Evolutionary conservation across 2,888 invertebrate genomes (phyloP), one percentile per base, ranked within the genome.

Genomic region (Aphelenchoides bicaudatus): DNA sequence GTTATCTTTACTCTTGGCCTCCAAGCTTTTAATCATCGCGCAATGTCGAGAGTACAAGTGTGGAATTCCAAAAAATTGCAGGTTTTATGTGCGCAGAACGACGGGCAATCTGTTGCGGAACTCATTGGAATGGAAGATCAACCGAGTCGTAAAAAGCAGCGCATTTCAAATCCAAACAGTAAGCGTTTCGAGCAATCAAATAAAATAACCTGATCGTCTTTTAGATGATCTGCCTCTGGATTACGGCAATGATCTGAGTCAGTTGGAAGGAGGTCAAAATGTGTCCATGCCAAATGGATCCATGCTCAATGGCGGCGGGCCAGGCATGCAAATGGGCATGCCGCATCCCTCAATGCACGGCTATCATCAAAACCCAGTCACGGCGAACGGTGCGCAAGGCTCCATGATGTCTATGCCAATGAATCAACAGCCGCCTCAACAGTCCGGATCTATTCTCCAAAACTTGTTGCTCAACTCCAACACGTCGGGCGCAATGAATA

Each of bases 401-500:
- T 10, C 25, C 8, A 43, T 43, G 43, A 25, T 43, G 10, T 43
- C 43, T 8, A 43, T 43, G 43, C 43, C 43, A n/a, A 10, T 25
- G 43, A 43, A 43, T n/a, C 21, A 10, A 6, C 43, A 43, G n/a
- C 43, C 16, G 43, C 43, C 16, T 19, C 23, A 10, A 25, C 43
- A 43, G n/a, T 25, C 43, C 23, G 10, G 52, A 5, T 59, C 56
- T 27, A 66, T 70, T 19, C 58, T 75, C 29, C 71, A 74, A 58
- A 75, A 75, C 51, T 59, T 75, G 19, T 59, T 75, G n/a, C 70
- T 75, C 58, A 68, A 48, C 28, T 29, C 37, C 37, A 47, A 59
- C 3, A 19, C 46, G 16, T 54, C 58, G 28, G 39, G 52, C 21
- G 48, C 66, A n/a, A 67, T 63, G 58, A 66, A 67, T 52, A 68